phyloP scores from a whole-genome alignment of 2,888 invertebrate species.

The Norana najaformis region DNA sequence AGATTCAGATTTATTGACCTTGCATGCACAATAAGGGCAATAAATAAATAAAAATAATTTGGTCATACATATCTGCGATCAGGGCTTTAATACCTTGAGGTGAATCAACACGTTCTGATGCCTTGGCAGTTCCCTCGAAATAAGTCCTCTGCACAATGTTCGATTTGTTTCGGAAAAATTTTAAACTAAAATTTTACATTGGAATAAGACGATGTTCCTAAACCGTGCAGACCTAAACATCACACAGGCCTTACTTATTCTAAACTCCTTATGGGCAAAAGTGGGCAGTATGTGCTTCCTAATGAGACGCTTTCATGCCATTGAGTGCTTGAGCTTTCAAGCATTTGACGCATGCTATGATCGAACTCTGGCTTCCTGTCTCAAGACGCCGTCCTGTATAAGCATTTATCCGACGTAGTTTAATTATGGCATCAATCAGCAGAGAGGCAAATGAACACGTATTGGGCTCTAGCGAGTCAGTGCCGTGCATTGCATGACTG shows the following conservation, averaged over 20 bases:
- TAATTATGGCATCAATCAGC: slow-evolving; percentile 4
- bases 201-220: not conserved
- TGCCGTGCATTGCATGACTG: not conserved
- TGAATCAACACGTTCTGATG: too few relatives aligned
- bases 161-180: not conserved
- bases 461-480: not conserved
- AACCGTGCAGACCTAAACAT: not conserved
- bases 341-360: not conserved
- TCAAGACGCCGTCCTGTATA: not conserved
- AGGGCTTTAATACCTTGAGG: too few relatives aligned
- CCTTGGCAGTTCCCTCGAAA: too few relatives aligned
- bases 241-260: not conserved
- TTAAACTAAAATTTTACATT: not conserved
- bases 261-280: not conserved
- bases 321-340: not conserved
- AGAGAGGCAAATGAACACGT: not conserved
- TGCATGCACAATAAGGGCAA: too few relatives aligned
- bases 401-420: not conserved
- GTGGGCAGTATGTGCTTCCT: too few relatives aligned
- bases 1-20: too few relatives aligned
- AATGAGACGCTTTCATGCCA: not conserved
- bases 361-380: not conserved
- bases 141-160: not conserved
- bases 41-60: too few relatives aligned
- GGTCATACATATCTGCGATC: too few relatives aligned